Percentiles rank a stretch among this genome's conserved stretches.
These are phyloP conservation scores for Bubo blakistoni DNA, from an alignment of 2,113 vertebrate genomes.

Conservation along the genomic window DNA sequence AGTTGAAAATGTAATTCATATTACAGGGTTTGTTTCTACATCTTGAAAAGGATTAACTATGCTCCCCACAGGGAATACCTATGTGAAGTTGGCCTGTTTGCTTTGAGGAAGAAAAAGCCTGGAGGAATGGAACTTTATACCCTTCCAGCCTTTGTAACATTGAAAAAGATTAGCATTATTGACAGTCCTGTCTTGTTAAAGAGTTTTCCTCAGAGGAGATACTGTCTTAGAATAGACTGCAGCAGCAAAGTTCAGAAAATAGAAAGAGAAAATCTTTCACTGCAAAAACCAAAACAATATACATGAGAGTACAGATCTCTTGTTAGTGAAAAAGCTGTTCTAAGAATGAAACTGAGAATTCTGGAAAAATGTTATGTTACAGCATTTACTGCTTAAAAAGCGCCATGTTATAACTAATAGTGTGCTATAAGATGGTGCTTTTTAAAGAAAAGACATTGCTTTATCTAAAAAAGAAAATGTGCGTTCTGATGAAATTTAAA, in stretches of 20 bases:
- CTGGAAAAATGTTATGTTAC: not conserved
- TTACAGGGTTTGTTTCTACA: not conserved
- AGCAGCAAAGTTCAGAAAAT: not conserved
- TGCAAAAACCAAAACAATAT: not conserved
- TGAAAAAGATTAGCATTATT: constrained; percentile 19
- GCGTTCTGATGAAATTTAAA: not conserved
- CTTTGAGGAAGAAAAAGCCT: not conserved
- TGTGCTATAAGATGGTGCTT: not conserved
- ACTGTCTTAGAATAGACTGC: not conserved
- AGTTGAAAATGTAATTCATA: not conserved
- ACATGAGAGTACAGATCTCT: not conserved
- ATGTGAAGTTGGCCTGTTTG: not conserved
- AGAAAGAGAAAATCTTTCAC: not conserved
- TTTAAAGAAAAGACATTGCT: not conserved
- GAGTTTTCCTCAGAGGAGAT: not conserved
- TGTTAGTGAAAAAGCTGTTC: not conserved
- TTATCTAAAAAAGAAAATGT: not conserved
- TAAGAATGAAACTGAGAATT: not conserved
- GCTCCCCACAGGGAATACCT: not conserved
- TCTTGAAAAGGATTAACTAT: not conserved
- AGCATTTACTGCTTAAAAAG: not conserved
- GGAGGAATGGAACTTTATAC: not conserved
- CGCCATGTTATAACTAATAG: not conserved
- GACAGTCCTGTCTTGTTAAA: not conserved
- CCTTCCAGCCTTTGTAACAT: not conserved